Evolutionary conservation across 2,888 invertebrate genomes (phyloP).

Genomic region (Tipula lateralis): DNA sequence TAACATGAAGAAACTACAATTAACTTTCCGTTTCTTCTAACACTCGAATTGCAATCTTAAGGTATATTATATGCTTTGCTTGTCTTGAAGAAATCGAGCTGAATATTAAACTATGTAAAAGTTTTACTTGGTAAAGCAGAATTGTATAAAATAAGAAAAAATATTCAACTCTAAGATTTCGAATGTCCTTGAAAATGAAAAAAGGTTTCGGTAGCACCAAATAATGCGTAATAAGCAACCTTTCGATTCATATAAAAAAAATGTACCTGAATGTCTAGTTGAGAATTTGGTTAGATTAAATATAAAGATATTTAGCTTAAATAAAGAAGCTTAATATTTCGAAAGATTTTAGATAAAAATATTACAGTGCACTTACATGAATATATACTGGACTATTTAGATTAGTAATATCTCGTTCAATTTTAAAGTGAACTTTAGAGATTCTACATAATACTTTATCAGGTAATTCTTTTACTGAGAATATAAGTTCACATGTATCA

Average conservation of each 20-base stretch:
- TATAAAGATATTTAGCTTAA: neutral
- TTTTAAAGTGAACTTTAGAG: conserved; percentile 53
- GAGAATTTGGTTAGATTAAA: neutral
- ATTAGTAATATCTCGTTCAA: conserved; percentile 46
- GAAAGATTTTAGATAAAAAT: too few relatives aligned
- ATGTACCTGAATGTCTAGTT: neutral
- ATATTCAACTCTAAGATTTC: neutral
- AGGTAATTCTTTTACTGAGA: conserved; percentile 44
- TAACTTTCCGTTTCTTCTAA: too few relatives aligned
- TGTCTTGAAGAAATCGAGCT: too few relatives aligned
- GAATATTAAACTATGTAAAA: too few relatives aligned
- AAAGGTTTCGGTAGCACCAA: neutral
- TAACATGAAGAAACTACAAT: too few relatives aligned
- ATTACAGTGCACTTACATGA: conserved; percentile 42
- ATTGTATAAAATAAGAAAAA: too few relatives aligned
- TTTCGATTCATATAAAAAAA: neutral
- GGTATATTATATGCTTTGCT: too few relatives aligned
- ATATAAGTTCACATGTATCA: conserved; percentile 47
- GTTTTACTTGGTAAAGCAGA: too few relatives aligned
- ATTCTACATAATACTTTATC: conserved; percentile 46
- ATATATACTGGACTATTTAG: conserved; percentile 46
- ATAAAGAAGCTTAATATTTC: too few relatives aligned
- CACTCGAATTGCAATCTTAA: too few relatives aligned
- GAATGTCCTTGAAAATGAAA: neutral
- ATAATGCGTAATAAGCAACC: neutral